Evolutionary conservation across 2,888 invertebrate genomes (phyloP).

Genomic region (Mimumesa dahlbomi): DNA sequence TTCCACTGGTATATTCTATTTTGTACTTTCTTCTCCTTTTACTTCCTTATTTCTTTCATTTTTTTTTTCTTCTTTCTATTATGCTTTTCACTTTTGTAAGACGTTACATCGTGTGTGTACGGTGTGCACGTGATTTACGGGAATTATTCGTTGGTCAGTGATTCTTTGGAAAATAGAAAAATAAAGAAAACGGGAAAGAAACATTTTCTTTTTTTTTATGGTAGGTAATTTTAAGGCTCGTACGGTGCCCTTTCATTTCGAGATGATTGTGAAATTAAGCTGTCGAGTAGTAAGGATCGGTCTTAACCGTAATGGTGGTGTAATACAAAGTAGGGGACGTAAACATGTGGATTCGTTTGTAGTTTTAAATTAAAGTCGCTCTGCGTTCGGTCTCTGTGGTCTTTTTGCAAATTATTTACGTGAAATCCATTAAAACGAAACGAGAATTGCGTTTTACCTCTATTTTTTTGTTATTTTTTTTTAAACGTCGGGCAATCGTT

Average conservation of each 20-base stretch:
- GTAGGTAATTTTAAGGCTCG: slow-evolving; percentile 1
- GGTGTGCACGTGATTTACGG: too few relatives aligned
- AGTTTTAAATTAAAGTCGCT: neutral
- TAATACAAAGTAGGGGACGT: neutral
- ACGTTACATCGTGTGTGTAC: too few relatives aligned
- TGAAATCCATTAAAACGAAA: too few relatives aligned
- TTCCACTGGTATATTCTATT: neutral
- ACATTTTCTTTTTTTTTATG: neutral
- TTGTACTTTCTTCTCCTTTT: neutral
- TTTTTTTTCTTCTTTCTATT: neutral
- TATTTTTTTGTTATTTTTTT: too few relatives aligned
- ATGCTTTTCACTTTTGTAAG: too few relatives aligned
- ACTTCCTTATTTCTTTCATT: neutral
- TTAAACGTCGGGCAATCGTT: too few relatives aligned
- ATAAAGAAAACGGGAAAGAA: too few relatives aligned
- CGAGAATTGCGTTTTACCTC: too few relatives aligned
- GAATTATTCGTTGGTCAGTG: too few relatives aligned
- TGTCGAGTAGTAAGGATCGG: neutral
- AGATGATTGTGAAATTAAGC: neutral
- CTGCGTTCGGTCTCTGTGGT: too few relatives aligned
- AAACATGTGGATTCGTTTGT: neutral
- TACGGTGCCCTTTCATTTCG: neutral
- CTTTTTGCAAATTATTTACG: too few relatives aligned
- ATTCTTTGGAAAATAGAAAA: too few relatives aligned
- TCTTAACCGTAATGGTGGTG: neutral